Percentiles rank a stretch among this genome's conserved stretches.
Evolutionary conservation across 2,113 vertebrate genomes (phyloP).

Genomic region (Corythornis vintsioides): DNA sequence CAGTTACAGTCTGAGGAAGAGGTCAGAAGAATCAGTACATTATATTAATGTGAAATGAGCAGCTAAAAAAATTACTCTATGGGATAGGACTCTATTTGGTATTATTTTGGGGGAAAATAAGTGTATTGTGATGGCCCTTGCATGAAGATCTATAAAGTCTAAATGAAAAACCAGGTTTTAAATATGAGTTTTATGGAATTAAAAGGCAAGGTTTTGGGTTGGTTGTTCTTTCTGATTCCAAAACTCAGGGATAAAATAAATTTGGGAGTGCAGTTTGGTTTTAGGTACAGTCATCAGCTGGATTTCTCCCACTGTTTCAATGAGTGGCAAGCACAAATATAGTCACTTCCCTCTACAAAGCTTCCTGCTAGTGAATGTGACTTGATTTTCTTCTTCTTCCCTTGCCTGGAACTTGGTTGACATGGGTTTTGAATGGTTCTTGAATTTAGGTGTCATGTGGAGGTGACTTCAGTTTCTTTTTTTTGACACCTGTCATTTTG

Average conservation of each 20-base stretch:
- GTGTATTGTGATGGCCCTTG: neutral
- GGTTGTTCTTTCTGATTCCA: neutral
- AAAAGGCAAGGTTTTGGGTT: neutral
- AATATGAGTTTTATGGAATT: neutral
- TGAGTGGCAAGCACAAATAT: neutral
- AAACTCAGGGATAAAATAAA: neutral
- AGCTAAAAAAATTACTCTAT: neutral
- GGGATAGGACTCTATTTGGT: neutral
- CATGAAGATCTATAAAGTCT: neutral
- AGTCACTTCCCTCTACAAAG: neutral
- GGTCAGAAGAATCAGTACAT: neutral
- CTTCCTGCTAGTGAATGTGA: neutral
- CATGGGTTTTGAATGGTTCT: neutral
- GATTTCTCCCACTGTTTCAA: neutral
- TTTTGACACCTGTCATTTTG: neutral
- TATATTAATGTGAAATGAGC: neutral
- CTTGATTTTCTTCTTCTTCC: neutral
- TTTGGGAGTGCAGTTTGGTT: neutral
- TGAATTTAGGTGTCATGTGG: neutral
- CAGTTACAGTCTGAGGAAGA: neutral
- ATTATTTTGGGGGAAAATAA: neutral
- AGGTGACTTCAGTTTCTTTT: neutral
- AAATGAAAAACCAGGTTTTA: neutral
- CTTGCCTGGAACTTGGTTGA: neutral
- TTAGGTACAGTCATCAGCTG: neutral